A percentile compares a stretch with the other conserved stretches of the same genome.
phyloP scores from a whole-genome alignment of 37 sponge, comb jelly and placozoan genomes.

The Axinella damicornis region DNA sequence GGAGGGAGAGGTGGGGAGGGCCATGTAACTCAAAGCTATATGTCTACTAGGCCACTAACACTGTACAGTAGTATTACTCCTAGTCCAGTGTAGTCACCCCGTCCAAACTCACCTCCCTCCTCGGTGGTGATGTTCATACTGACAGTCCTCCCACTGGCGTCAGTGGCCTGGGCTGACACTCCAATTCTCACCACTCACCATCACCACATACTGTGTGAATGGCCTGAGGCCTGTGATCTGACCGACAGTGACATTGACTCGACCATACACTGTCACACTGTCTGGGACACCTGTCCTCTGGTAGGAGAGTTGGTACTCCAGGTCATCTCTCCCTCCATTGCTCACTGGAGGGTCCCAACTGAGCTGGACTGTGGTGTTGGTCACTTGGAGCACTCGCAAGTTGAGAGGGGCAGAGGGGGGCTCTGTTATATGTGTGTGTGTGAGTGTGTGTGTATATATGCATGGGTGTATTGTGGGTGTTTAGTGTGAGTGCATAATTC shows the following conservation, averaged over 20 bases:
- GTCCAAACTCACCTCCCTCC: constrained; percentile 2
- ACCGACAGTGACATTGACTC: too few relatives aligned
- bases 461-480: too few relatives aligned
- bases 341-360: not conserved
- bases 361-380: constrained; percentile 16
- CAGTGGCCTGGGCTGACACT: constrained; percentile 2
- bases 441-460: too few relatives aligned
- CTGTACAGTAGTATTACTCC: too few relatives aligned
- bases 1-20: too few relatives aligned
- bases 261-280: too few relatives aligned
- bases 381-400: not conserved
- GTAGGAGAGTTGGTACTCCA: not conserved
- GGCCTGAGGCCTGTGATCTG: not conserved
- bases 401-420: constrained; percentile 8
- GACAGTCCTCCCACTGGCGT: not conserved
- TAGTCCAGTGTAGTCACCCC: too few relatives aligned
- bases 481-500: not conserved
- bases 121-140: not conserved
- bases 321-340: not conserved
- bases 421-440: constrained; percentile 16
- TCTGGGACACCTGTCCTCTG: not conserved
- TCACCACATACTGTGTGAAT: not conserved
- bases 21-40: too few relatives aligned
- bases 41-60: too few relatives aligned
- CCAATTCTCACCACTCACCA: constrained; percentile 15